Conservation (phyloP, 1,140 invertebrate species). For the Neodiprion lecontei region DNA sequence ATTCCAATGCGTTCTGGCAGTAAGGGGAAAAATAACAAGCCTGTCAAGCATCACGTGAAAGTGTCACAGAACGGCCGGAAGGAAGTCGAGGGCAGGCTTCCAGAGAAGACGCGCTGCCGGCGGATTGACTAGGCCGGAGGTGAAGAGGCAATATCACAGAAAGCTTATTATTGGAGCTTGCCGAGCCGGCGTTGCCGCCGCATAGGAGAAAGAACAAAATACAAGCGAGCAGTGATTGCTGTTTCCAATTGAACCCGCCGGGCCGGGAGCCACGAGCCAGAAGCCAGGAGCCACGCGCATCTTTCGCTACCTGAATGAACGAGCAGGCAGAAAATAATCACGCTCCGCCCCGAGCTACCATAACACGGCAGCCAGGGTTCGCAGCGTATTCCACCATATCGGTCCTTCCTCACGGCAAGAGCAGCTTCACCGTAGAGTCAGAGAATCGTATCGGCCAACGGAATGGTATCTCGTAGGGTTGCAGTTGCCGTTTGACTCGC, state of each 20-base stretch:
- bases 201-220: conserved; percentile 56
- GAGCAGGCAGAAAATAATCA: conserved; percentile 64
- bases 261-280: conserved; percentile 24
- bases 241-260: conserved; percentile 62
- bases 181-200: conserved; percentile 44
- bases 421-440: too few species aligned
- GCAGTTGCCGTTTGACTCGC: conserved; percentile 62
- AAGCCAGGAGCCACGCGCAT: conserved; percentile 34
- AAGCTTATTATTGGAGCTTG: conserved; percentile 64
- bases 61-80: not conserved
- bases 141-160: conserved; percentile 63
- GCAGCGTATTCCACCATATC: conserved; percentile 36
- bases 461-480: conserved; percentile 60
- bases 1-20: conserved; percentile 5
- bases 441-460: conserved; percentile 37
- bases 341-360: conserved; percentile 59
- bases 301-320: conserved; percentile 61
- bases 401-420: too few species aligned
- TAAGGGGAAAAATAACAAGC: not conserved
- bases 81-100: too few species aligned
- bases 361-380: conserved; percentile 23
- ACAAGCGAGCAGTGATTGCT: conserved; percentile 63
- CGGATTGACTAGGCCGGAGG: conserved; percentile 22
- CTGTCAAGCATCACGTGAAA: not conserved
- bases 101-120: not conserved